Base-by-base conservation (phyloP, 2,113 vertebrate species). In the Peromyscus maniculatus region DNA sequence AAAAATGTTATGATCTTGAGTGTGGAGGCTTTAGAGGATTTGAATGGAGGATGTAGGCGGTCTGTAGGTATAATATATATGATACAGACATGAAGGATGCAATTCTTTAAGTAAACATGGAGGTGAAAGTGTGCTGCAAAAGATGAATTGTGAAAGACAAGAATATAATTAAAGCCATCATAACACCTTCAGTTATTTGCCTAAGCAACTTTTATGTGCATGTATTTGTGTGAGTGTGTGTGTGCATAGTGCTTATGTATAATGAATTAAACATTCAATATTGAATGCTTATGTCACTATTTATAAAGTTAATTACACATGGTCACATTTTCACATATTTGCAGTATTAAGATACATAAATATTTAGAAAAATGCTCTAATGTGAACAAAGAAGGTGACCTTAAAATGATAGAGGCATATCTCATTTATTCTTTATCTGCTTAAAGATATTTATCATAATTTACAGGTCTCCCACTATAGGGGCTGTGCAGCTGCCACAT, bases 31-130 rank as follows among this genome's bases (percentile, higher is more conserved):
- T 57, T 28, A 31, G 7, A 84, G 33, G 77, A 22, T 39, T 4
- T n/a, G 22, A 91, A 3, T 8, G 1, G 80, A 55, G 21, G 8
- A 1, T 55, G 4, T 22, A 49, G 1, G 2, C 10, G 24, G 0
- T 46, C 9, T 2, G 11, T 16, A 17, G 55, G 33, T 55, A 69
- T 22, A 2, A 1, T 9, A 39, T 26, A 0, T 9, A 43, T 16
- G 43, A 12, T 87, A 69, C 22, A 13, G 15, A 80, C 1, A 33
- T 1, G 31, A 15, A 79, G 12, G 8, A 31, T 33, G 43, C 17
- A 16, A 15, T 28, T n/a, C 6, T 52, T 83, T 78, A 67, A 83
- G 1, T 21, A 36, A 24, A 6, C 67, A 69, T 69, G 5, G 28
- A 39, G 75, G 21, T 12, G 39, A 64, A 57, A 79, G 3, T 7